These are phyloP conservation scores for Anseranas semipalmata DNA, from an alignment of 2,113 vertebrate genomes.

Conservation along the genomic window DNA sequence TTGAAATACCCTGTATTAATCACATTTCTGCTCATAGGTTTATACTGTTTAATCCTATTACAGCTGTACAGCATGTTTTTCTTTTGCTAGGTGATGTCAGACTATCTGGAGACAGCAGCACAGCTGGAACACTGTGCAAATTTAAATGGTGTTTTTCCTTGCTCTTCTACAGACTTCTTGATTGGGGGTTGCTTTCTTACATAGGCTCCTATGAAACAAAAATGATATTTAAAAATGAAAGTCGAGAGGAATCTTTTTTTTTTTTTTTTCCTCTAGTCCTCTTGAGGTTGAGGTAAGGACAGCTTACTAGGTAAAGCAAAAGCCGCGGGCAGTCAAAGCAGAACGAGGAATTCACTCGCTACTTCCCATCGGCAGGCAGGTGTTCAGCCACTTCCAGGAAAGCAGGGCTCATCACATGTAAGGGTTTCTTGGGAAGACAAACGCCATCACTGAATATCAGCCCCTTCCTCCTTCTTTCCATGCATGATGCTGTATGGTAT, in stretches of 20 bases:
- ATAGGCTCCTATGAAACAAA: background rate
- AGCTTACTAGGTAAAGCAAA: background rate
- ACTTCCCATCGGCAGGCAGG: background rate
- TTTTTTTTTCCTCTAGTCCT: no score
- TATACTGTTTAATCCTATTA: slow-evolving; percentile 47
- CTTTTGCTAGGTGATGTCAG: background rate
- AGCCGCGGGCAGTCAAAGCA: background rate
- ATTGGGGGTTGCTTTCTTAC: background rate
- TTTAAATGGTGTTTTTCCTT: background rate
- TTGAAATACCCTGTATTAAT: slow-evolving; percentile 4
- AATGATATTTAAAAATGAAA: background rate
- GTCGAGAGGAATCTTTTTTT: background rate
- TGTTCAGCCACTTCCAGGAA: background rate
- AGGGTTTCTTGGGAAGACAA: background rate
- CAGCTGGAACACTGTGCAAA: background rate
- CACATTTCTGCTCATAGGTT: slow-evolving; percentile 46
- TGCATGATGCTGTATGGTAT: background rate
- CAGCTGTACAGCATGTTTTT: background rate
- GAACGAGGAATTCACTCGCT: background rate
- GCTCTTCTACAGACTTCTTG: background rate
- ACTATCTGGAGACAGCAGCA: background rate
- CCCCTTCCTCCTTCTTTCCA: background rate
- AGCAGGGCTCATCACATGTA: background rate
- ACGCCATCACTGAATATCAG: background rate
- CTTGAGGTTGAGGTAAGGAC: background rate